A percentile compares a stretch with the other conserved stretches of the same genome.
Conservation (phyloP, 2,113 vertebrate species). For the Catharus bicknelli region DNA sequence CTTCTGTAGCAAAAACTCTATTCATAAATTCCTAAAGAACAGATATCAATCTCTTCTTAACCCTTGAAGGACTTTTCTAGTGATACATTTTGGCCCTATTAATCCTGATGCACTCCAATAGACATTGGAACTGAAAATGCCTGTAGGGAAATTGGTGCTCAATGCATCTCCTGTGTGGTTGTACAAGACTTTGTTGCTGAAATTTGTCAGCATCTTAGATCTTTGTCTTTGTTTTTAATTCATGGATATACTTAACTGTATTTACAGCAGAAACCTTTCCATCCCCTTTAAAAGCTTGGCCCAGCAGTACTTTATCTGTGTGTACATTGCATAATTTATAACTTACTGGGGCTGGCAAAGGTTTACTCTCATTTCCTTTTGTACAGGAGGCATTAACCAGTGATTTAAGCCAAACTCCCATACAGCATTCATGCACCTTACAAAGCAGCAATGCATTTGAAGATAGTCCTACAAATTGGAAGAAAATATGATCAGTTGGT, state of each 20-base stretch:
- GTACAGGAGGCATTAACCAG: neutral
- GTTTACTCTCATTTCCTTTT: neutral
- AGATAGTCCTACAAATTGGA: conserved; percentile 6
- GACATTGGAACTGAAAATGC: accelerated
- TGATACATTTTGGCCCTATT: neutral
- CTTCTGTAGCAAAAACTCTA: neutral
- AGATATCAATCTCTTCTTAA: neutral
- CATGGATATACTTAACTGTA: neutral
- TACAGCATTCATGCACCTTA: neutral
- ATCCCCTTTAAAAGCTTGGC: neutral
- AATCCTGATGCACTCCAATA: neutral
- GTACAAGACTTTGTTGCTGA: neutral
- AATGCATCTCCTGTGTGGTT: accelerated
- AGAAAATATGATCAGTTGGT: neutral
- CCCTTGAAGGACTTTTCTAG: neutral
- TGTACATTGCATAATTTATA: neutral
- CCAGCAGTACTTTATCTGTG: neutral
- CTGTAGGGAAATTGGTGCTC: neutral
- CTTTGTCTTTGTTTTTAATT: neutral
- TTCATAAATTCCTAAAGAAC: neutral
- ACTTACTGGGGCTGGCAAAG: neutral
- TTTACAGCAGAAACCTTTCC: neutral
- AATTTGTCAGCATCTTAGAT: neutral
- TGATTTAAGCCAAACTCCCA: neutral
- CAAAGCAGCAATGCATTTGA: neutral